These are phyloP conservation scores for Fragum sueziense DNA, from an alignment of 2,888 invertebrate genomes.

Conservation along the genomic window DNA sequence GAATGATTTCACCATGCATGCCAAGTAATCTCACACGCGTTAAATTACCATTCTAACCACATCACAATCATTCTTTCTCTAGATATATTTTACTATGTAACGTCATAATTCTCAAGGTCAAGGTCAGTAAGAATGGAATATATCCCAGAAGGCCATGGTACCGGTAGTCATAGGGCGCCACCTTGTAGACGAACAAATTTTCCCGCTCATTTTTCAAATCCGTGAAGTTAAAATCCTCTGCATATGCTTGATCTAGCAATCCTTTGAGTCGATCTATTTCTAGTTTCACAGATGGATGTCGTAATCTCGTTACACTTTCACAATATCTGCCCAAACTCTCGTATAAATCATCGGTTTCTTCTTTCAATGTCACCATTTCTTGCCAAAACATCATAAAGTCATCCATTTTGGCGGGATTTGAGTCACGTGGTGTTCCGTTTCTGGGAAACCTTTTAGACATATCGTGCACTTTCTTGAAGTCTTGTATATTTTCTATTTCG, in stretches of 20 bases:
- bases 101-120: constrained; percentile 70
- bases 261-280: constrained; percentile 72
- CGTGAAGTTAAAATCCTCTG: constrained; percentile 73
- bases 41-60: too few species aligned
- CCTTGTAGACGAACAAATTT: constrained; percentile 76
- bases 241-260: constrained; percentile 60
- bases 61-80: constrained; percentile 63
- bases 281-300: constrained; percentile 72
- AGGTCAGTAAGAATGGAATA: constrained; percentile 73
- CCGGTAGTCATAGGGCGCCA: constrained; percentile 70
- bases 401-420: constrained; percentile 66
- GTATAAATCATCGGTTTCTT: constrained; percentile 69
- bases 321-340: constrained; percentile 69
- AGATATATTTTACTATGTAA: constrained; percentile 71
- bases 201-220: constrained; percentile 73
- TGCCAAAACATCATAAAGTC: constrained; percentile 74
- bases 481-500: constrained; percentile 63
- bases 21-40: too few species aligned
- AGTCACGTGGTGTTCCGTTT: constrained; percentile 67
- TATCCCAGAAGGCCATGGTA: constrained; percentile 75
- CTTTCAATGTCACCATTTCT: constrained; percentile 66
- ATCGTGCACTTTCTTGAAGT: constrained; percentile 64
- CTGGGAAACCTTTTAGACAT: constrained; percentile 68
- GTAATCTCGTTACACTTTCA: constrained; percentile 67
- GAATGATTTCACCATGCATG: too few species aligned